phyloP scores from a whole-genome alignment of 2,888 invertebrate genomes.

The Cistogaster globosa region DNA sequence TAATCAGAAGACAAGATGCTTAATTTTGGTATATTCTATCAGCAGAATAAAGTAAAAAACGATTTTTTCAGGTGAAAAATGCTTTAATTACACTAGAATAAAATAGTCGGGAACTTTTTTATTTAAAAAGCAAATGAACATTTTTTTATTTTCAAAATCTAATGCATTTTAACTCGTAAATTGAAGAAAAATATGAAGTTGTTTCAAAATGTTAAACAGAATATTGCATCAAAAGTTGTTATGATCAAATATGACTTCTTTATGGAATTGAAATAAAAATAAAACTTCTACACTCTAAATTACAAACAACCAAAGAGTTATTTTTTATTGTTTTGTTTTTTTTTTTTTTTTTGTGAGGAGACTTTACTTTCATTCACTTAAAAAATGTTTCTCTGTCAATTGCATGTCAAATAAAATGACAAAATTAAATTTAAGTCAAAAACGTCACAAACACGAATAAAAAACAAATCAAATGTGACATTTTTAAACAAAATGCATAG shows the following conservation, averaged over 20 bases:
- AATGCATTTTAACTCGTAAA: too few relatives aligned
- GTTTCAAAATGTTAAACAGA: constrained; percentile 45
- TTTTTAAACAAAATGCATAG: constrained; percentile 66
- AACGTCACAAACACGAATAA: constrained; percentile 67
- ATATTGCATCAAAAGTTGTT: constrained; percentile 63
- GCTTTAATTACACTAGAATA: too few relatives aligned
- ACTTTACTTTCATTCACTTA: constrained; percentile 38
- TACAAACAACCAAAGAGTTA: constrained; percentile 22
- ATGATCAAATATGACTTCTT: constrained; percentile 28
- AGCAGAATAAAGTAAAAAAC: too few relatives aligned
- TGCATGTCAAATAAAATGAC: constrained; percentile 71
- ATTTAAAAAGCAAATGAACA: too few relatives aligned
- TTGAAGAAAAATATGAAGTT: background rate
- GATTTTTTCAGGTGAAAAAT: too few relatives aligned
- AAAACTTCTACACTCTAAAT: constrained; percentile 4
- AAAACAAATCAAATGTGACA: constrained; percentile 65
- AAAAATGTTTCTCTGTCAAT: constrained; percentile 55
- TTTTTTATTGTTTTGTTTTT: background rate
- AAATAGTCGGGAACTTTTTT: too few relatives aligned
- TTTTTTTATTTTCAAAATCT: too few relatives aligned
- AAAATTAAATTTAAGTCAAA: constrained; percentile 80
- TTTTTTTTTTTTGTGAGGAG: background rate
- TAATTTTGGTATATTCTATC: too few relatives aligned
- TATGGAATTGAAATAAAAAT: constrained; percentile 2
- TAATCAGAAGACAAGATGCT: too few relatives aligned